phyloP scores from a whole-genome alignment of 2,888 invertebrate genomes.

The Sturmia bella region DNA sequence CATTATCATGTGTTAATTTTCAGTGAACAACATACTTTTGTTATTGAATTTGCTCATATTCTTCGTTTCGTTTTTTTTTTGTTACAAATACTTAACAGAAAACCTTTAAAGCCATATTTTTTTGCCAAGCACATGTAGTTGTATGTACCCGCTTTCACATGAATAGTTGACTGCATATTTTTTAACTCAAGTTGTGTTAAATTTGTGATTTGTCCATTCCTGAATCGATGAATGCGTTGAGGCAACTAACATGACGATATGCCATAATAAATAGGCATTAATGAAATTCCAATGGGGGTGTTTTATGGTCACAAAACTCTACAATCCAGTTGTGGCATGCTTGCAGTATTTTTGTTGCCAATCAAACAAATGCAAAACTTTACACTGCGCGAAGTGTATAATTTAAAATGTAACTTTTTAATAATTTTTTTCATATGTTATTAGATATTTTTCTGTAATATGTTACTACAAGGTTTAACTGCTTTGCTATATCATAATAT shows the following conservation, averaged over 20 bases:
- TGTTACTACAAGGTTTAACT: no score
- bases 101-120: constrained; percentile 37
- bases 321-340: constrained; percentile 62
- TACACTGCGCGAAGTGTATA: constrained; percentile 43
- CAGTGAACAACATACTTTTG: no score
- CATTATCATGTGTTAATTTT: constrained; percentile 22
- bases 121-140: constrained; percentile 9
- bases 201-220: constrained; percentile 54
- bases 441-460: no score
- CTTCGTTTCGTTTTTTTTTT: not conserved
- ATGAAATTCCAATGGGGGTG: constrained; percentile 71
- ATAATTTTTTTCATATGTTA: no score
- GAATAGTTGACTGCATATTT: constrained; percentile 32
- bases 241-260: constrained; percentile 54
- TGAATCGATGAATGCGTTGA: constrained; percentile 40
- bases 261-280: constrained; percentile 62
- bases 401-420: not conserved
- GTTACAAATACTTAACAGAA: constrained; percentile 24
- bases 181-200: constrained; percentile 27
- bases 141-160: constrained; percentile 50
- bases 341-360: constrained; percentile 46
- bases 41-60: not conserved
- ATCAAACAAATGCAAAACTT: constrained; percentile 40
- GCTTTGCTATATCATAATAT: no score
- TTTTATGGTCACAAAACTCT: constrained; percentile 68